These are phyloP conservation scores for Terebella lapidaria DNA, from an alignment of 2,888 invertebrate genomes.

Conservation along the genomic window DNA sequence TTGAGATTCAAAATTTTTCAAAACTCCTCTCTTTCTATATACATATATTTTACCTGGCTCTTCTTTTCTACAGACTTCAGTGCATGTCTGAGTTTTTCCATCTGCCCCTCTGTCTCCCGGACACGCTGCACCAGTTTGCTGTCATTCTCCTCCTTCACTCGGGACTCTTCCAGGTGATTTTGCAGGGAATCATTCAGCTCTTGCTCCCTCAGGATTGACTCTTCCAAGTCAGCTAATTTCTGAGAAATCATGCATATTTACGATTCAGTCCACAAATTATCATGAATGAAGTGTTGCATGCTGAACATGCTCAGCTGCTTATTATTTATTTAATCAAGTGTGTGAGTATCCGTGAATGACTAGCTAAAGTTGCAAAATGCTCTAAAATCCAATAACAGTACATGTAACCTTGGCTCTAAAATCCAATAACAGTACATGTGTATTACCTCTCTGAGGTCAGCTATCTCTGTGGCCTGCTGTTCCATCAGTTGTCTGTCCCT, in stretches of 20 bases:
- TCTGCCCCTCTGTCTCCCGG: constrained; percentile 24
- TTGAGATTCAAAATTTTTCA: too few relatives aligned
- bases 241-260: not conserved
- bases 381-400: too few relatives aligned
- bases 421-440: too few relatives aligned
- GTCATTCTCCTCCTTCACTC: constrained; percentile 31
- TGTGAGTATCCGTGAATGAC: too few relatives aligned
- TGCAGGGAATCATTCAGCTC: constrained; percentile 37
- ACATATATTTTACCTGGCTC: not conserved
- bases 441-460: constrained; percentile 14
- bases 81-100: constrained; percentile 12
- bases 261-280: too few relatives aligned
- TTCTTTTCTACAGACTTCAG: not conserved
- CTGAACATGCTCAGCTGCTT: too few relatives aligned
- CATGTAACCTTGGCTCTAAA: too few relatives aligned
- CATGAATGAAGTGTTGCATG: too few relatives aligned
- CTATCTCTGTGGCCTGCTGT: constrained; percentile 29
- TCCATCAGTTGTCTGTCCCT: constrained; percentile 35
- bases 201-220: constrained; percentile 31
- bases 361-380: too few relatives aligned
- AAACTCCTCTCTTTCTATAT: too few relatives aligned
- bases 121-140: constrained; percentile 24
- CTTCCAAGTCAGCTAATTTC: constrained; percentile 33
- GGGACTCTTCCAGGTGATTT: constrained; percentile 36
- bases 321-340: too few relatives aligned